Percentiles rank a stretch among this genome's conserved stretches.
Conservation (phyloP, 1,140 invertebrate genomes). For the Aphaenogaster floridana region DNA sequence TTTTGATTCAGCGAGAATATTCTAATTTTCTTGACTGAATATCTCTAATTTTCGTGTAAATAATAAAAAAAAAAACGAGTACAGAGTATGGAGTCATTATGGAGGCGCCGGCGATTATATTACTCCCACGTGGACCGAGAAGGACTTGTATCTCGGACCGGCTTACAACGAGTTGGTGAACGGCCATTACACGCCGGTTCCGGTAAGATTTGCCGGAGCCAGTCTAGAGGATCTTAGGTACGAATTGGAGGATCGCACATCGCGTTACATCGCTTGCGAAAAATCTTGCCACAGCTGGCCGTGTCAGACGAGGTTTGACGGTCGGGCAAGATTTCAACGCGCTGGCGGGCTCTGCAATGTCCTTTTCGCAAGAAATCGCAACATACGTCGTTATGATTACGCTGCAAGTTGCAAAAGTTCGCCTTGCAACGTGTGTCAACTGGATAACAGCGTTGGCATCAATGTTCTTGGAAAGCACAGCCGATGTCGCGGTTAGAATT, state of each 20-base stretch:
- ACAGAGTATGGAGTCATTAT: conserved; percentile 73
- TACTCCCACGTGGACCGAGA: conserved; percentile 75
- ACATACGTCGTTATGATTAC: conserved; percentile 26
- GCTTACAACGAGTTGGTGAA: conserved; percentile 75
- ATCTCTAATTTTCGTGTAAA: no score
- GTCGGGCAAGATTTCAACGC: conserved; percentile 18
- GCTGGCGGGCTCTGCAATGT: conserved; percentile 74
- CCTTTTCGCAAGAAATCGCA: conserved; percentile 69
- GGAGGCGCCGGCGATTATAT: conserved; percentile 73
- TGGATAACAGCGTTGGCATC: conserved; percentile 1
- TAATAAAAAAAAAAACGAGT: not conserved
- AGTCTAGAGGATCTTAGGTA: conserved; percentile 72
- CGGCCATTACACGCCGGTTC: conserved; percentile 77
- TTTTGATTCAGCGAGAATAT: not conserved
- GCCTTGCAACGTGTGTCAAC: conserved; percentile 43
- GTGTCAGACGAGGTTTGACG: conserved; percentile 26
- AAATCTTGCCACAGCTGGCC: conserved; percentile 74
- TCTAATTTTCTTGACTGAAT: not conserved
- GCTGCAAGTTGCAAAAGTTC: conserved; percentile 52
- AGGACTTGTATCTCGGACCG: conserved; percentile 79
- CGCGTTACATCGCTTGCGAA: conserved; percentile 4
- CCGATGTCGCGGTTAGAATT: conserved; percentile 46
- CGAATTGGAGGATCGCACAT: conserved; percentile 57
- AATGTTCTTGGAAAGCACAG: conserved; percentile 13
- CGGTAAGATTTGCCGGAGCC: conserved; percentile 72